phyloP scores from a whole-genome alignment of 2,888 invertebrate species.

The Noctua fimbriata region DNA sequence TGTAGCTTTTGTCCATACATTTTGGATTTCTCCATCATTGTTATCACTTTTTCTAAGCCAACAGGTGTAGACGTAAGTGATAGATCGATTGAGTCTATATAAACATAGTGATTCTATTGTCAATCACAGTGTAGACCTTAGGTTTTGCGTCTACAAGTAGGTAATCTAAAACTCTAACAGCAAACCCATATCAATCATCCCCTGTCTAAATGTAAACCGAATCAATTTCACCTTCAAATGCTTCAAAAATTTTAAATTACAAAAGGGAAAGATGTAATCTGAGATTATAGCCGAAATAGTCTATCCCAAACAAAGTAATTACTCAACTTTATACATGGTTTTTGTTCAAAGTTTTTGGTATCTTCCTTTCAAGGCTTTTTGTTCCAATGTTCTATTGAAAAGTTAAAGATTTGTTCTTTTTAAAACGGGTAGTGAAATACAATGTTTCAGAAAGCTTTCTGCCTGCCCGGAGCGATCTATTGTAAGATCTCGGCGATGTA shows the following conservation, averaged over 20 bases:
- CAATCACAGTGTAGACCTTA: slow-evolving; percentile 16
- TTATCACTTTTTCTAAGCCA: not conserved
- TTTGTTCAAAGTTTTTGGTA: slow-evolving; percentile 39
- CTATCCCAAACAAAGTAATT: slow-evolving; percentile 38
- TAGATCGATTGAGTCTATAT: not conserved
- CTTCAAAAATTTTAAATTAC: not conserved
- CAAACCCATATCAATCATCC: slow-evolving; percentile 33
- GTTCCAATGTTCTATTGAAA: slow-evolving; percentile 39
- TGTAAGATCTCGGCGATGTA: slow-evolving; percentile 35
- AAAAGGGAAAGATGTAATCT: slow-evolving; percentile 1
- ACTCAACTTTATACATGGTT: slow-evolving; percentile 44
- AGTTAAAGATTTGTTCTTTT: slow-evolving; percentile 38
- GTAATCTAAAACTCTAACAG: slow-evolving; percentile 16
- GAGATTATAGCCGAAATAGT: not conserved
- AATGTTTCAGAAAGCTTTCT: slow-evolving; percentile 35
- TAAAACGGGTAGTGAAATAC: slow-evolving; percentile 36
- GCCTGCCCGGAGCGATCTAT: slow-evolving; percentile 45
- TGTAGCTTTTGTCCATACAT: not conserved
- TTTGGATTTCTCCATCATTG: not conserved
- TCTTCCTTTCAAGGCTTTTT: slow-evolving; percentile 33
- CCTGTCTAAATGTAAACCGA: slow-evolving; percentile 3
- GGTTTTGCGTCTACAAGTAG: not conserved
- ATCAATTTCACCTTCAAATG: slow-evolving; percentile 16
- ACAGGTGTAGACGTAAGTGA: slow-evolving; percentile 1
- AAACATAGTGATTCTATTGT: slow-evolving; percentile 31